Evolutionary conservation across 2,113 vertebrate genomes (phyloP).

Genomic region (Melospiza melodia): DNA sequence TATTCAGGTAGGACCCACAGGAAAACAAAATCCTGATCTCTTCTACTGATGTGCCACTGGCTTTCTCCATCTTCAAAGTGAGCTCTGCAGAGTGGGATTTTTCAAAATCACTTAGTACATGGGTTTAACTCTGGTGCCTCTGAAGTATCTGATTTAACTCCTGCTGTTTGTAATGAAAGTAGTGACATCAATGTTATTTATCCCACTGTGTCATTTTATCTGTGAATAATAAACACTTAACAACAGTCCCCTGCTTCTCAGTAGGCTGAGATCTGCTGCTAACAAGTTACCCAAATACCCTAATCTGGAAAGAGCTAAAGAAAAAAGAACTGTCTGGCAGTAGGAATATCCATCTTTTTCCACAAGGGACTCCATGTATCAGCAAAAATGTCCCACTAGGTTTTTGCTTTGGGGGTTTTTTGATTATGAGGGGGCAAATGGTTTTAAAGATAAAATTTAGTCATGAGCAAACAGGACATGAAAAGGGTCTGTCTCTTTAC

Average conservation of each 20-base stretch:
- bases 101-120: not conserved
- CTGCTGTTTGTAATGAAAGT: not conserved
- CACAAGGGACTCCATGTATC: not conserved
- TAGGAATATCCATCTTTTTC: not conserved
- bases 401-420: not conserved
- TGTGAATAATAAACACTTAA: not conserved
- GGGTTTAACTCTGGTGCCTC: not conserved
- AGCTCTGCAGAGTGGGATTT: not conserved
- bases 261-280: not conserved
- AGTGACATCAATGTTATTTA: not conserved
- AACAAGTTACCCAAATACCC: not conserved
- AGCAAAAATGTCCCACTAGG: not conserved
- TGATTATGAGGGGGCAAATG: not conserved
- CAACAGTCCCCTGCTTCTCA: not conserved
- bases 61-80: not conserved
- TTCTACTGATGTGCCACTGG: not conserved
- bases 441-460: not conserved
- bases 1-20: accelerated
- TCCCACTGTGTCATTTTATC: not conserved
- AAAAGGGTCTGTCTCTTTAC: not conserved
- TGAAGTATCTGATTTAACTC: not conserved
- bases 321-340: not conserved
- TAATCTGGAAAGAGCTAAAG: not conserved
- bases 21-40: not conserved
- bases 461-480: not conserved